Evolutionary conservation across 2,797 vertebrate genomes (phyloP).

Genomic region (Paedocypris micromegethes): DNA sequence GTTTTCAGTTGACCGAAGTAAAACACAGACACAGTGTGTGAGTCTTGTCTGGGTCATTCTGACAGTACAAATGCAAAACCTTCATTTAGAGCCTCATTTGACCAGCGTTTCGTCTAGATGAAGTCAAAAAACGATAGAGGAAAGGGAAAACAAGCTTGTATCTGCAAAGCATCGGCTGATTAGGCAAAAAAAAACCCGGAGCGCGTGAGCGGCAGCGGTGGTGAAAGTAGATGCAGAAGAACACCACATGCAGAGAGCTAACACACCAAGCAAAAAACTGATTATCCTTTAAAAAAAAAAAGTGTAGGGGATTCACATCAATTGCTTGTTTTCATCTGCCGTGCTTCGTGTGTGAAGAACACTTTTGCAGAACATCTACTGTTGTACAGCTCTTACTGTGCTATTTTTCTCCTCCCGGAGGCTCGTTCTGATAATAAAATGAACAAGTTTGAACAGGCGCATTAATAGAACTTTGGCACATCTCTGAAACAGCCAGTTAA

Average conservation of each 20-base stretch:
- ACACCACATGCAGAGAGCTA: constrained; percentile 37
- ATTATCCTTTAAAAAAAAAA: constrained; percentile 14
- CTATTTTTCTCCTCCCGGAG: neutral
- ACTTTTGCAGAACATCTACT: neutral
- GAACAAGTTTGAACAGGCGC: neutral
- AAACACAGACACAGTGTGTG: constrained; percentile 3
- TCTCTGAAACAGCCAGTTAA: neutral
- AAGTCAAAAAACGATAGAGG: constrained; percentile 6
- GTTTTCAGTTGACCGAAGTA: neutral
- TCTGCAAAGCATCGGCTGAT: constrained; percentile 14
- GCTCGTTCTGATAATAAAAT: constrained; percentile 1
- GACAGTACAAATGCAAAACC: constrained; percentile 7
- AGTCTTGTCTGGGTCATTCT: constrained; percentile 1
- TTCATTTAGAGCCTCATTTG: constrained; percentile 15
- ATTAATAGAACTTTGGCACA: constrained; percentile 4
- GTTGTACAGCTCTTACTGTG: neutral
- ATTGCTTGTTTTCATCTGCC: neutral
- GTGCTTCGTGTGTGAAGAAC: no score
- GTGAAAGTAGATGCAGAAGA: constrained; percentile 9
- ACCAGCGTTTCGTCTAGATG: constrained; percentile 6
- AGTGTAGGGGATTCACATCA: constrained; percentile 2
- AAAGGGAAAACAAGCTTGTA: constrained; percentile 25
- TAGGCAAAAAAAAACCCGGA: constrained; percentile 11
- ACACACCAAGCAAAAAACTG: constrained; percentile 25
- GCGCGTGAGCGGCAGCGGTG: constrained; percentile 7